Base-by-base conservation (phyloP, 2,113 vertebrate genomes). In the Edolisoma coerulescens region DNA sequence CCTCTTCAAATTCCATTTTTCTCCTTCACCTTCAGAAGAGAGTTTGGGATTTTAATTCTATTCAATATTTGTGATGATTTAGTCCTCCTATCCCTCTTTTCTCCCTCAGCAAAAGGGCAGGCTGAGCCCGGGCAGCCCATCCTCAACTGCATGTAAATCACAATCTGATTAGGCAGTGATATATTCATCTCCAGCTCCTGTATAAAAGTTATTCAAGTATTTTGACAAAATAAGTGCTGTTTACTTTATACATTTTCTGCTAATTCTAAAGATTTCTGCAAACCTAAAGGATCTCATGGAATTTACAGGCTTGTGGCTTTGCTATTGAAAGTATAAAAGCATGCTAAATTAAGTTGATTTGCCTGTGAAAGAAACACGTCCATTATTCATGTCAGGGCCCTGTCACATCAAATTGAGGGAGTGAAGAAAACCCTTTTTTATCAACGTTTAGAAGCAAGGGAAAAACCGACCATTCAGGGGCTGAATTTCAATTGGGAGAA, bases 311-410 rank as follows among this genome's bases (percentile, higher is more conserved):
- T 98, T 99, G 98, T 98, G 98, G 98, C 98, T 99, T 98, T 97
- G 98, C 99, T 96, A 99, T 98, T 99, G 98, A 99, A 98, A 98
- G 98, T 97, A 98, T 98, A 99, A 99, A 99, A 99, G 98, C 98
- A 99, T 98, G 99, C 98, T 99, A 99, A 99, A 99, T 99, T 99
- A 99, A 99, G 99, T 99, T 99, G 98, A 99, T 99, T 99, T 99
- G 99, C 99, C 99, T 99, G 99, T 99, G 99, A 99, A 99, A 99
- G 98, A 98, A 98, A 93, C 94, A 98, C 97, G 99, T 99, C 99
- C 99, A 99, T 99, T 99, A 99, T 99, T 99, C 99, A 99, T 99
- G 99, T 99, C 99, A 99, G 98, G 97, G 98, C 98, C 98, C 99
- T 99, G 99, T 99, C 99, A 99, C 99, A 99, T 99, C 98, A 98